These are phyloP conservation scores for Heliocidaris erythrogramma DNA, from an alignment of 35 echinoderm and acorn worm species.

Conservation along the genomic window DNA sequence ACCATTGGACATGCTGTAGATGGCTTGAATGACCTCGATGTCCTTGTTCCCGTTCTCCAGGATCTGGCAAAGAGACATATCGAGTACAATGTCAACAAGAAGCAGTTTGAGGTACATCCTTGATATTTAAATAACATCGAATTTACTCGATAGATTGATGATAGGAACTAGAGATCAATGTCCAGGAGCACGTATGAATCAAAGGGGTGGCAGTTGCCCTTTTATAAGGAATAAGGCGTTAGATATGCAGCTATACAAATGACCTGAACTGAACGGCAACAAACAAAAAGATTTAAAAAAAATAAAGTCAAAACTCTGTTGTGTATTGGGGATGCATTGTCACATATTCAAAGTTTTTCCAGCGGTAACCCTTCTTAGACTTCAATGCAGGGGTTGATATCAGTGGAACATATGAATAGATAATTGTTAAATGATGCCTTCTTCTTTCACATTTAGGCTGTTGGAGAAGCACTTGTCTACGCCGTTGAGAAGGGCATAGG, in stretches of 20 bases:
- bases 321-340: too few relatives aligned
- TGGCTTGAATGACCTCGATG: conserved; percentile 54
- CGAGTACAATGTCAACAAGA: conserved; percentile 43
- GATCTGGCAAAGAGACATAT: conserved; percentile 52
- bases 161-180: neutral
- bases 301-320: too few relatives aligned
- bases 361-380: too few relatives aligned
- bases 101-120: conserved; percentile 48
- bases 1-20: conserved; percentile 57
- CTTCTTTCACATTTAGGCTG: neutral
- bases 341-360: too few relatives aligned
- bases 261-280: too few relatives aligned
- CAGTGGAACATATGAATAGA: too few relatives aligned
- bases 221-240: too few relatives aligned
- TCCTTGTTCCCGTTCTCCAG: conserved; percentile 49
- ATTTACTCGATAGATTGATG: neutral
- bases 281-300: too few relatives aligned
- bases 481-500: neutral
- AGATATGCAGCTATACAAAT: too few relatives aligned
- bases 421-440: too few relatives aligned
- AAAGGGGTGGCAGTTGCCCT: too few relatives aligned
- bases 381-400: too few relatives aligned
- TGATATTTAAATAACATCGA: neutral
- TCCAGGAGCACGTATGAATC: neutral
- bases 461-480: neutral